phyloP scores from a whole-genome alignment of 2,797 vertebrate genomes.

The Eleutherodactylus coqui region DNA sequence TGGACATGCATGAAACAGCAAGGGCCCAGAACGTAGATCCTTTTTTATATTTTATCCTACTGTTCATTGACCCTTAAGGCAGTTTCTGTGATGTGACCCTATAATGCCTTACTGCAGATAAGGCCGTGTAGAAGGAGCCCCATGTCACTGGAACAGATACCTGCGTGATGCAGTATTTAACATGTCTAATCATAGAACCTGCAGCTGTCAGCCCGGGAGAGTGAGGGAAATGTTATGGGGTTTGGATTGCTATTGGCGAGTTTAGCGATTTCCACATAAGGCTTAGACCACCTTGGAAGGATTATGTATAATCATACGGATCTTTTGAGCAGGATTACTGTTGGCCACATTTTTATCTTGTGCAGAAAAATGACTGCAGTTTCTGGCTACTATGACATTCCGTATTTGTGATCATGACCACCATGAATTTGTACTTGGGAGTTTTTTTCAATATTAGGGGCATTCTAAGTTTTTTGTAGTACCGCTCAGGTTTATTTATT shows the following conservation, averaged over 20 bases:
- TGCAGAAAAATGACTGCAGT: background rate
- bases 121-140: background rate
- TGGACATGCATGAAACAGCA: too few relatives aligned
- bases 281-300: background rate
- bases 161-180: constrained; percentile 21
- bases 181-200: constrained; percentile 51
- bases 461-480: too few relatives aligned
- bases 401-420: background rate
- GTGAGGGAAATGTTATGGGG: constrained; percentile 1
- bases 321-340: background rate
- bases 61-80: background rate
- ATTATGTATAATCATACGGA: background rate
- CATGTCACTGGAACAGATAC: constrained; percentile 7
- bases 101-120: background rate
- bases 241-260: background rate
- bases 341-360: background rate
- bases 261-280: background rate
- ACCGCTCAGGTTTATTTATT: too few relatives aligned
- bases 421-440: background rate
- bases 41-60: too few relatives aligned
- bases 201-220: constrained; percentile 39
- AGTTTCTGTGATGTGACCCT: background rate
- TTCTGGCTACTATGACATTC: background rate
- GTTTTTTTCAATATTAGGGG: too few relatives aligned
- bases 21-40: too few relatives aligned